These are phyloP conservation scores for Neodiprion lecontei DNA, from an alignment of 1,140 invertebrate species.

Conservation along the genomic window DNA sequence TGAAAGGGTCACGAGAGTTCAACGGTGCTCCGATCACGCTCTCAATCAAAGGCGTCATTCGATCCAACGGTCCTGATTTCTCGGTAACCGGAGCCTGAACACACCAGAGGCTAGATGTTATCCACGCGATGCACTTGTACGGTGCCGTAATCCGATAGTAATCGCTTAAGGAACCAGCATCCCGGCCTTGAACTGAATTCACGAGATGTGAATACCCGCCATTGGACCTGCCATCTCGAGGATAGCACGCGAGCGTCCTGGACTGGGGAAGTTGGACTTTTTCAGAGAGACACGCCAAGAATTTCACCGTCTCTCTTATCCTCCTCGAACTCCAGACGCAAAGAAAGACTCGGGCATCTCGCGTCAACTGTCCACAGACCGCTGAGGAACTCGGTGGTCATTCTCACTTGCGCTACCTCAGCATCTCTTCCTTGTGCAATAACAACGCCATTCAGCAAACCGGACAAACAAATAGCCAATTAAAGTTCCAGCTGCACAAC, in stretches of 20 bases:
- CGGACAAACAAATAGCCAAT: constrained; percentile 58
- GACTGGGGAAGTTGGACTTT: too few relatives aligned
- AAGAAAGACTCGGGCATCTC: too few relatives aligned
- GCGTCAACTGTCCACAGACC: too few relatives aligned
- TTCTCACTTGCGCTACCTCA: too few relatives aligned
- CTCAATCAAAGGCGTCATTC: neutral
- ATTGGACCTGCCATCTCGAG: neutral
- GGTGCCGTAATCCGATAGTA: neutral
- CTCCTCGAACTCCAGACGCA: too few relatives aligned
- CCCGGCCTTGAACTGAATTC: neutral
- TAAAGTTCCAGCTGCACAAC: constrained; percentile 56
- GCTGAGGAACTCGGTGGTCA: too few relatives aligned
- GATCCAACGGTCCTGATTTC: constrained; percentile 5
- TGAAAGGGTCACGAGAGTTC: neutral
- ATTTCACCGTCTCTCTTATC: too few relatives aligned
- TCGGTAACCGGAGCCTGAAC: neutral
- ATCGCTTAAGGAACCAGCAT: neutral
- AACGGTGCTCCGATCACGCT: neutral
- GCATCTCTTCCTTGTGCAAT: constrained; percentile 29
- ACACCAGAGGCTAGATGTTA: neutral
- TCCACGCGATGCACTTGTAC: neutral
- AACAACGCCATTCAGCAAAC: constrained; percentile 51
- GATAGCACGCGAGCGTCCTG: too few relatives aligned
- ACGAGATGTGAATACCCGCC: neutral
- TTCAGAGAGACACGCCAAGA: too few relatives aligned